Conservation (phyloP, 2,888 invertebrate genomes). For the Hirtodrosophila cameraria region DNA sequence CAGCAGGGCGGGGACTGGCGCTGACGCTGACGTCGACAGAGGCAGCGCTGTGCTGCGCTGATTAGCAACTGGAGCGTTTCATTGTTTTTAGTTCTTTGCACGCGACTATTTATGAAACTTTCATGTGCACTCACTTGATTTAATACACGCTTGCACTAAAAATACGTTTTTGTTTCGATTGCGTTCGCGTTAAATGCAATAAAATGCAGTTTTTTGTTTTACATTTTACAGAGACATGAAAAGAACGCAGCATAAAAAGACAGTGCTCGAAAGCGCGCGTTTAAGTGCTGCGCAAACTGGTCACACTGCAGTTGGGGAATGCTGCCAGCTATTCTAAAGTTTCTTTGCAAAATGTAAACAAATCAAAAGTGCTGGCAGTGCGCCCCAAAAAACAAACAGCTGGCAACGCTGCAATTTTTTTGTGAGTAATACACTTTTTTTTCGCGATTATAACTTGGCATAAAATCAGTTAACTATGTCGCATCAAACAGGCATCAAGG, state of each 20-base stretch:
- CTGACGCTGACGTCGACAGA: slow-evolving; percentile 44
- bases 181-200: slow-evolving; percentile 59
- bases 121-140: slow-evolving; percentile 61
- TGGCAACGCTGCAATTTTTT: slow-evolving; percentile 44
- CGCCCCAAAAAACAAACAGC: slow-evolving; percentile 4
- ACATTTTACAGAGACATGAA: slow-evolving; percentile 69
- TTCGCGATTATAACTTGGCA: slow-evolving; percentile 37
- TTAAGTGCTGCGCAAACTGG: slow-evolving; percentile 4
- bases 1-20: slow-evolving; percentile 72
- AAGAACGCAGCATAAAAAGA: slow-evolving; percentile 46
- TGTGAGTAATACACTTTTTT: slow-evolving; percentile 72
- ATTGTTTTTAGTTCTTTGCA: slow-evolving; percentile 1
- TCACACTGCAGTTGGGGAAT: slow-evolving; percentile 4
- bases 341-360: slow-evolving; percentile 54
- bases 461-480: slow-evolving; percentile 86
- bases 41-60: slow-evolving; percentile 32
- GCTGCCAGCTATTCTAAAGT: slow-evolving; percentile 24
- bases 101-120: background rate
- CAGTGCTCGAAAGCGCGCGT: slow-evolving; percentile 38
- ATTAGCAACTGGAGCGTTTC: slow-evolving; percentile 35
- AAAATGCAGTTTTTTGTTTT: slow-evolving; percentile 67
- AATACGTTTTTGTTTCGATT: slow-evolving; percentile 40
- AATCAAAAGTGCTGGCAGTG: slow-evolving; percentile 9
- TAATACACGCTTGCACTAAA: slow-evolving; percentile 57
- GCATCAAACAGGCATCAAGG: slow-evolving; percentile 95